A percentile compares a stretch with the other conserved stretches of the same genome.
phyloP scores from a whole-genome alignment of 2,888 invertebrate genomes.

The Drosophila rubida region DNA sequence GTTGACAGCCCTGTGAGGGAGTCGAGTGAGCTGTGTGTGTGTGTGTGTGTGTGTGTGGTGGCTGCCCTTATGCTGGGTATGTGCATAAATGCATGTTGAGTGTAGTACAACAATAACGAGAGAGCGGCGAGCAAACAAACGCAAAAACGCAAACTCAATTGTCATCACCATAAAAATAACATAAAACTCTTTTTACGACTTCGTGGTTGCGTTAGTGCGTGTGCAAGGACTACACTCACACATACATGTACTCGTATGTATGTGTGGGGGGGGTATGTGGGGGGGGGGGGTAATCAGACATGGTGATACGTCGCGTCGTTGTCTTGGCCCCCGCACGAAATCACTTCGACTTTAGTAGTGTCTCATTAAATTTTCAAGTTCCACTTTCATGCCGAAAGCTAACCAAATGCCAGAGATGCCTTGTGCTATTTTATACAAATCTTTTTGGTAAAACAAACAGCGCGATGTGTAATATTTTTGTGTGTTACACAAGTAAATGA shows the following conservation, averaged over 20 bases:
- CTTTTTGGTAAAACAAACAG: background rate
- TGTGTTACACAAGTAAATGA: background rate
- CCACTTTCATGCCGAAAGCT: background rate
- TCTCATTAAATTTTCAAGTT: constrained; percentile 48
- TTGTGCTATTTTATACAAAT: too few species aligned
- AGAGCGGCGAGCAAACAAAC: constrained; percentile 52
- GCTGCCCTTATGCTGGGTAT: constrained; percentile 17
- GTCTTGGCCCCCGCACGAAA: constrained; percentile 2
- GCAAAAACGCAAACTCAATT: constrained; percentile 72
- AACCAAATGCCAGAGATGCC: too few species aligned
- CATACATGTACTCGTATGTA: background rate
- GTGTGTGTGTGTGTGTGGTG: constrained; percentile 1
- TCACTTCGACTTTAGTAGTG: background rate
- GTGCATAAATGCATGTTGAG: constrained; percentile 71
- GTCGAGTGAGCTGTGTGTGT: constrained; percentile 37
- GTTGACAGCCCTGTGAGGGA: constrained; percentile 32
- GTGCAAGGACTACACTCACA: constrained; percentile 13
- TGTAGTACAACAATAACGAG: constrained; percentile 63
- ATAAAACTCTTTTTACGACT: constrained; percentile 81
- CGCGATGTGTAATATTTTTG: background rate
- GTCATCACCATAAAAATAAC: constrained; percentile 81
- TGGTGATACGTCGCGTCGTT: background rate
- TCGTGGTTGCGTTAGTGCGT: constrained; percentile 60
- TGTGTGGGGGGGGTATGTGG: background rate
- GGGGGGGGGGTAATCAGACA: background rate